Base-by-base conservation (phyloP, 1,140 invertebrate species). In the Bactericera cockerelli region DNA sequence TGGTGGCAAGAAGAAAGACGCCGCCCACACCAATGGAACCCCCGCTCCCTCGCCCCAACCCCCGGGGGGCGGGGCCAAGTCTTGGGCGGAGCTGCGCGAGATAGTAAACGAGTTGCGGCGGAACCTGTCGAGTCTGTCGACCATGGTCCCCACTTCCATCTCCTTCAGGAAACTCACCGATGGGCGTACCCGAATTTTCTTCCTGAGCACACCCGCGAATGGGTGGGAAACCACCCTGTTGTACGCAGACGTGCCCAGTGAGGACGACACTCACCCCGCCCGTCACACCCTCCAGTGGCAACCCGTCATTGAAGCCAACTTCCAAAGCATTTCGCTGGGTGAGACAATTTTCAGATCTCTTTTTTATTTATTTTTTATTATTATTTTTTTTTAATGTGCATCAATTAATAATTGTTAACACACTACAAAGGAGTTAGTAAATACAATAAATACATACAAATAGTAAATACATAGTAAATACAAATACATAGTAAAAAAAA, bases 171-270 rank as follows among this genome's bases (percentile, higher is more conserved):
- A 77, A 58, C 72, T 89, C 25, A 77, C 79, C 25, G 86, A 87
- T 73, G 85, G 84, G 55, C 80, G 82, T 59, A 84, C 77, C 36
- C 79, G 89, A 67, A 83, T 94, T 65, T 96, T 94, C 73, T 95
- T 94, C 71, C 76, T 96, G 16, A 85, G 89, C 62, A 86, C 85
- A 13, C 83, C 86, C 0, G 79, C 81, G 13, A 89, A 87, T 66
- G 83, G 84, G 21, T 86, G 88, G 78, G 90, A 94, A 69, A 90
- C 86, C 1, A 93, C 90, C 0, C 70, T 96, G 4, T 73, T 93
- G 1, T 94, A 86, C 69, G 81, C 83, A 2, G 92, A 95, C 70
- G 77, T 95, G 16, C 77, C 80, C 16, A 72, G 72, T 2, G 74
- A 74, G 64, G 75, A 79, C 63, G 71, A 70, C 39, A 60, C 60